Base-by-base conservation (phyloP, 92 coral and sea anemone genomes). In the Muricea muricata region DNA sequence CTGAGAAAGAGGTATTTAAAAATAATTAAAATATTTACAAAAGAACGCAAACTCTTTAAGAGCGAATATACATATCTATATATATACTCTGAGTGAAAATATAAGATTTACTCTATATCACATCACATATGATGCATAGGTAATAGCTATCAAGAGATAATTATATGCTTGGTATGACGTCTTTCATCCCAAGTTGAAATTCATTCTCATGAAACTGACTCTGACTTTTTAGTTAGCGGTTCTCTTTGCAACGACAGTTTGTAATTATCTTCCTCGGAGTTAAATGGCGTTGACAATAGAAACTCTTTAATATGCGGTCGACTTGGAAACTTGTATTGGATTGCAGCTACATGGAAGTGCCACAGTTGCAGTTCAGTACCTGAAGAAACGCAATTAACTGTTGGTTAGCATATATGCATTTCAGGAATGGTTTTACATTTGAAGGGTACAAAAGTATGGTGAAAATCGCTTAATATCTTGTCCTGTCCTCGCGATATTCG, bases 241-340 rank as follows among this genome's bases (percentile, higher is more conserved):
- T 96, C 99, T 20, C 97, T 90, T 75, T 96, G 94, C 34, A 96
- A 79, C 6, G 99, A 96, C 58, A 93, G 94, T 41, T 93, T 96
- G 89, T 96, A 96, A 81, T 96, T 96, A 25, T 96, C 99, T 85
- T 96, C 98, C 42, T 96, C 99, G 1, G 99, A 88, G 87, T 96
- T 96, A 67, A 96, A 93, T 12, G 97, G 84, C 6, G 94, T 93
- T 85, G 91, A 93, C 6, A 96, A 93, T 15, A 96, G 92, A 63
- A 93, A 96, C 46, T 96, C 91, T 21, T 90, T 89, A 40, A 87
- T 60, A 54, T 46, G 54, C 7, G 90, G 90, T 42, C 86, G 89
- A 75, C 92, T 96, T 33, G 90, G 76, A 45, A 92, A 93, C 94
- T 90, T 94, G 84, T 93, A 96, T 84, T 96, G 94, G 47, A 93